Evolutionary conservation across 2,113 vertebrate genomes (phyloP), one percentile per base, ranked within the genome.

Genomic region (Heterotis niloticus): DNA sequence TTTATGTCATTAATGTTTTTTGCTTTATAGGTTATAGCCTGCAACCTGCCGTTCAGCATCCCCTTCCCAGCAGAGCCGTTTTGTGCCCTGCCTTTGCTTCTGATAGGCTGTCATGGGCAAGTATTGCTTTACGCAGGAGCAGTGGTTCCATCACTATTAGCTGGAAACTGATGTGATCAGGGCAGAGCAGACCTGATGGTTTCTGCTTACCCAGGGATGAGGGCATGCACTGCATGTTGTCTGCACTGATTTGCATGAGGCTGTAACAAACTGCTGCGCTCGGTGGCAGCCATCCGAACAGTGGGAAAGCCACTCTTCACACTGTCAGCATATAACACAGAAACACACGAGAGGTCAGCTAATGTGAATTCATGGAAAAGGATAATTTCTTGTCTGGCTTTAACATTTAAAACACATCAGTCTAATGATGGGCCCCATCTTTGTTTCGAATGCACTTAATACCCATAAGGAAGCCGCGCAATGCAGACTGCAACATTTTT

Each of bases 381-480:
- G 24, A 74, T 74, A 52, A 74, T 74, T 74, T 74, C 26, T 18
- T 59, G n/a, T 74, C 14, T 16, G 24, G 72, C 16, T 24, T 26
- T 24, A 9, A 74, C 28, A 57, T 57, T 57, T 57, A 54, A 60
- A 26, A 24, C 23, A 14, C 12, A 62, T 62, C 20, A 62, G 60
- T 17, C 20, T 62, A 13, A 62, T 62, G 60, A 17, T 10, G 7
- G 20, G 60, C 60, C 12, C 12, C 60, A 14, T 4, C 12, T 20
- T 62, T 62, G 14, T 20, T 62, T 62, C 5, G 14, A 44, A 44
- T 44, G 7, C 34, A 44, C 34, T 44, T 44, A 44, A 44, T 44
- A 44, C 7, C 2, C 34, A 7, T 44, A 44, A 44, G 34, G 34
- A 44, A 44, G 34, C 3, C 34, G 34, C 7, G 34, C 2, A 7